Conservation (phyloP, 2,888 invertebrate species). For the Leptopilina myrica region DNA sequence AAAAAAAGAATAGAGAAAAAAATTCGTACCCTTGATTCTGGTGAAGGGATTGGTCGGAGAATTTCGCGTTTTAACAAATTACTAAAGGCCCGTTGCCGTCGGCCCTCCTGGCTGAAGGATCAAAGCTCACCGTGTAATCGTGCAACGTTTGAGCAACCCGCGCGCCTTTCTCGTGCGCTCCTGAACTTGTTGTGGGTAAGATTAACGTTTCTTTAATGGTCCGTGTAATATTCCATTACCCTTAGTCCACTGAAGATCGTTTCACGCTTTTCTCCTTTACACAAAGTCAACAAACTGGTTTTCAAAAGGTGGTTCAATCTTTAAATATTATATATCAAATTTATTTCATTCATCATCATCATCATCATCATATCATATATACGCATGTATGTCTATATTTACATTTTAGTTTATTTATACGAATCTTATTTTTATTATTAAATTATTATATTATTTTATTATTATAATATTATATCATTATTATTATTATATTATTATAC, state of each 20-base stretch:
- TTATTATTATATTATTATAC: too few species aligned
- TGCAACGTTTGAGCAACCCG: slow-evolving; percentile 64
- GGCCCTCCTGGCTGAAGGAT: slow-evolving; percentile 66
- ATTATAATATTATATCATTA: too few species aligned
- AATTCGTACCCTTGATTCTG: not conserved
- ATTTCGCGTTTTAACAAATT: slow-evolving; percentile 73
- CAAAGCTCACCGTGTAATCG: slow-evolving; percentile 72
- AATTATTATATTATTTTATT: too few species aligned
- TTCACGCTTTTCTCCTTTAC: slow-evolving; percentile 25
- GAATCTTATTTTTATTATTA: too few species aligned
- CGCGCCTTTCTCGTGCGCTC: slow-evolving; percentile 58
- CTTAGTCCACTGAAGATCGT: slow-evolving; percentile 7
- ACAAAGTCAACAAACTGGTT: slow-evolving; percentile 1
- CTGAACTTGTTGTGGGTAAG: slow-evolving; percentile 75
- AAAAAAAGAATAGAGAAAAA: not conserved
- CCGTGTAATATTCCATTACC: slow-evolving; percentile 76
- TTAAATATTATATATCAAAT: too few species aligned
- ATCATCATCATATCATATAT: too few species aligned
- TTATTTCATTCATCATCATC: too few species aligned
- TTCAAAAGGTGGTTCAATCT: too few species aligned
- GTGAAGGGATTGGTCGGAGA: slow-evolving; percentile 54
- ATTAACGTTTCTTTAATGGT: slow-evolving; percentile 76
- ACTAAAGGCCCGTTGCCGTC: slow-evolving; percentile 56
- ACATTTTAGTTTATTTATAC: too few species aligned
- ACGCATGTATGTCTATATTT: too few species aligned